Evolutionary conservation across 2,113 vertebrate genomes (phyloP).

Genomic region (Rhinoptilus africanus): DNA sequence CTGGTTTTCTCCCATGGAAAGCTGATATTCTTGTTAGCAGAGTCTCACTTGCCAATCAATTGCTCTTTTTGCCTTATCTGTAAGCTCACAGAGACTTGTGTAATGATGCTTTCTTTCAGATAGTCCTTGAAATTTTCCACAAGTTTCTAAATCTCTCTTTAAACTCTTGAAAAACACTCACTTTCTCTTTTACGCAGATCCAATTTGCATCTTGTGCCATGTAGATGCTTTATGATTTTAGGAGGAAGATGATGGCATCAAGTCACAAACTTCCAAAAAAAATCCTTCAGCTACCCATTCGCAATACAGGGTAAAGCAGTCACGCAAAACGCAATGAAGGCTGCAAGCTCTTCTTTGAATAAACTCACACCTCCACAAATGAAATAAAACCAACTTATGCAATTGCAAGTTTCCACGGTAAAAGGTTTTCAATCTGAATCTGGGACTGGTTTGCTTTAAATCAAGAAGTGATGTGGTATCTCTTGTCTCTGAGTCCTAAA

Average conservation of each 20-base stretch:
- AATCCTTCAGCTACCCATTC: background rate
- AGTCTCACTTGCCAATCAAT: background rate
- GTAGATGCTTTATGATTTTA: background rate
- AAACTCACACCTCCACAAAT: background rate
- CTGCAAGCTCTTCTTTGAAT: background rate
- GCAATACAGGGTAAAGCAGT: background rate
- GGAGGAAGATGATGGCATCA: background rate
- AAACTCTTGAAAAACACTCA: background rate
- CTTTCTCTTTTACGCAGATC: background rate
- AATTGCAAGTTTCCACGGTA: background rate
- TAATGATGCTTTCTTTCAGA: background rate
- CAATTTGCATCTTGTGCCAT: background rate
- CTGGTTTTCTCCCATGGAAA: background rate
- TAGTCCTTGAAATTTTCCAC: conserved; percentile 2
- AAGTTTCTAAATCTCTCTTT: conserved; percentile 15
- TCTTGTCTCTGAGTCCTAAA: background rate
- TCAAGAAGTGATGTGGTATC: background rate
- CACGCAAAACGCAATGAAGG: background rate
- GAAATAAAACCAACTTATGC: background rate
- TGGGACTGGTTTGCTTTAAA: background rate
- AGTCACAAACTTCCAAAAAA: background rate
- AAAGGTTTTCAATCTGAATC: background rate
- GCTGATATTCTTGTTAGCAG: conserved; percentile 6
- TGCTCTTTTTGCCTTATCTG: conserved; percentile 2
- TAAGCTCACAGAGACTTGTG: background rate